Conservation (phyloP, 2,113 vertebrate genomes). For the Corythornis madagascariensis region DNA sequence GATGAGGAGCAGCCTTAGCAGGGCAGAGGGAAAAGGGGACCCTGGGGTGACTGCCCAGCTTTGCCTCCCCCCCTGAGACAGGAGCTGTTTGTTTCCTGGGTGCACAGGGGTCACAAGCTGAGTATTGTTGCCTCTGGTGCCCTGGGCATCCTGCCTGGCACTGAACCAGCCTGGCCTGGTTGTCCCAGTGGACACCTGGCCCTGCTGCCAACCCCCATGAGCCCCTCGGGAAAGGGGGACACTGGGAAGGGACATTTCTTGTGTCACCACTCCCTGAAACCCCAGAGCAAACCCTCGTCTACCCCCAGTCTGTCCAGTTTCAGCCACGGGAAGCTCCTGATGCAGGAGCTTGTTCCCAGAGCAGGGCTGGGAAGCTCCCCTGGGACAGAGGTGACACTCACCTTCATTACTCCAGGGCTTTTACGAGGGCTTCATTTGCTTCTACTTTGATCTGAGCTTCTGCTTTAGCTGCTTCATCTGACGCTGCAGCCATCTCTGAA, state of each 20-base stretch:
- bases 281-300: neutral
- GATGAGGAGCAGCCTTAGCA: neutral
- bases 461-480: conserved; percentile 82
- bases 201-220: neutral
- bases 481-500: conserved; percentile 72
- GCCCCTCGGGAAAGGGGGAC: neutral
- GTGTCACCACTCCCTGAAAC: neutral
- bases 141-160: neutral
- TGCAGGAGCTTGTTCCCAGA: neutral
- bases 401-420: conserved; percentile 88
- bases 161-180: neutral
- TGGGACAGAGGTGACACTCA: neutral
- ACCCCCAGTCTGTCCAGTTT: rapidly evolving
- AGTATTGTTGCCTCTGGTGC: neutral
- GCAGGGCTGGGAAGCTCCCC: neutral
- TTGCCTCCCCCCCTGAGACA: neutral
- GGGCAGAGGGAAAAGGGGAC: neutral
- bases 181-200: no score
- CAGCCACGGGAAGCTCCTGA: neutral
- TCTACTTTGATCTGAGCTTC: conserved; percentile 92
- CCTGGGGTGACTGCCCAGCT: neutral
- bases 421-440: conserved; percentile 91
- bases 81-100: neutral
- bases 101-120: neutral
- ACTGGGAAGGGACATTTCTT: neutral